Conservation (phyloP, 92 coral and sea anemone species). For the Epizoanthus rinbou region DNA sequence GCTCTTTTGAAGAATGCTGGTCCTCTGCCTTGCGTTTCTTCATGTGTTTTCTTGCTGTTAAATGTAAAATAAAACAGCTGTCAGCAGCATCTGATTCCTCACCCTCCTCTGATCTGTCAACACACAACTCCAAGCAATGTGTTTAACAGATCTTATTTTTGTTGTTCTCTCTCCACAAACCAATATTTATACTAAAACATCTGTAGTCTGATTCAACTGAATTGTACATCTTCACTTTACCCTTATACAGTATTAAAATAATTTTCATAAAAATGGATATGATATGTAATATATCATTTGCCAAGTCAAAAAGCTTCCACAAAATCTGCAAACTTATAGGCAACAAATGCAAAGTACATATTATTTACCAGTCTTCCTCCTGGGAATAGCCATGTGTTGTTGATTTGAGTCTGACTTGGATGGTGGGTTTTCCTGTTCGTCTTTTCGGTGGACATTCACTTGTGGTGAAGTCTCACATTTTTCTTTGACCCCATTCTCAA, state of each 20-base stretch:
- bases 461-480: background rate
- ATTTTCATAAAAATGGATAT: background rate
- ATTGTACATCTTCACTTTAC: no score
- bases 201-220: no score
- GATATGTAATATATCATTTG: background rate
- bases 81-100: no score
- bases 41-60: conserved; percentile 82
- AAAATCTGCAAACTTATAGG: background rate
- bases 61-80: background rate
- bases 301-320: background rate
- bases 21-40: conserved; percentile 69
- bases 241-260: no score
- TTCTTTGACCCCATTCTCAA: conserved; percentile 7
- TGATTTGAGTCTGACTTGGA: conserved; percentile 40
- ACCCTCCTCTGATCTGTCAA: no score
- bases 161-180: no score
- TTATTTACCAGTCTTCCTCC: conserved; percentile 82
- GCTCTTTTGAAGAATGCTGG: conserved; percentile 1
- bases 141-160: no score
- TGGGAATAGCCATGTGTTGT: conserved; percentile 57
- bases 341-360: background rate
- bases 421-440: background rate
- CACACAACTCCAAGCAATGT: no score
- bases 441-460: conserved; percentile 32
- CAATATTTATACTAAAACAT: no score